Evolutionary conservation across 2,888 invertebrate genomes (phyloP).

Genomic region (Cheilosia impressa): DNA sequence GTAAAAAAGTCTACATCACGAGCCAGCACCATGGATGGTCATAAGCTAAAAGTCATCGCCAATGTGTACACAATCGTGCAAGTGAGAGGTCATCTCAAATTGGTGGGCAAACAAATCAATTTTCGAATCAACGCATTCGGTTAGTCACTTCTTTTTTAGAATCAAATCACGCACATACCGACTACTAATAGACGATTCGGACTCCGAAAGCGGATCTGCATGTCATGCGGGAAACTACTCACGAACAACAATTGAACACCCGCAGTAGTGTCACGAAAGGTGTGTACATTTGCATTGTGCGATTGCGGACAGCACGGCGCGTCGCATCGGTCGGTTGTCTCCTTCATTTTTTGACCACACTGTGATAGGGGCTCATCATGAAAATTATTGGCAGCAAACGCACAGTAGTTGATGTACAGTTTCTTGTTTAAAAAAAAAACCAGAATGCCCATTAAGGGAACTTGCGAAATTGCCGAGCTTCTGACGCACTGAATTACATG

Average conservation of each 20-base stretch:
- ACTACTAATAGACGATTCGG: constrained; percentile 10
- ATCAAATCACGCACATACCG: constrained; percentile 63
- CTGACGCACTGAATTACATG: constrained; percentile 20
- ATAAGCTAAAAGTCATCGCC: constrained; percentile 22
- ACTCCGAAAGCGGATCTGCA: constrained; percentile 63
- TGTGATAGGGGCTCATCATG: constrained; percentile 6
- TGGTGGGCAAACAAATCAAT: constrained; percentile 57
- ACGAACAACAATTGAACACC: constrained; percentile 53
- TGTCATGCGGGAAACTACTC: constrained; percentile 70
- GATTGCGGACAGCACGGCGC: constrained; percentile 13
- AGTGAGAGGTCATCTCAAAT: constrained; percentile 42
- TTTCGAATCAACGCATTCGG: constrained; percentile 15
- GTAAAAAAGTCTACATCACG: constrained; percentile 10
- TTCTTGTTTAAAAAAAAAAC: constrained; percentile 14
- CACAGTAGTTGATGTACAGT: constrained; percentile 24
- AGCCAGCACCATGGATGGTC: constrained; percentile 8
- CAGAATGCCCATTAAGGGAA: constrained; percentile 39
- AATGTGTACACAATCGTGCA: constrained; percentile 35
- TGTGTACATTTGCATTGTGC: constrained; percentile 62
- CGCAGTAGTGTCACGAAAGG: constrained; percentile 56
- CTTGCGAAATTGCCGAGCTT: constrained; percentile 27
- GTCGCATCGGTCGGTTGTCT: neutral
- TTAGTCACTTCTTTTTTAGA: constrained; percentile 15
- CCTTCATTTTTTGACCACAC: constrained; percentile 26
- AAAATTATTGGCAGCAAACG: constrained; percentile 45